These are phyloP conservation scores for Pelochelys cantorii DNA, from an alignment of 2,797 vertebrate species.

Conservation along the genomic window DNA sequence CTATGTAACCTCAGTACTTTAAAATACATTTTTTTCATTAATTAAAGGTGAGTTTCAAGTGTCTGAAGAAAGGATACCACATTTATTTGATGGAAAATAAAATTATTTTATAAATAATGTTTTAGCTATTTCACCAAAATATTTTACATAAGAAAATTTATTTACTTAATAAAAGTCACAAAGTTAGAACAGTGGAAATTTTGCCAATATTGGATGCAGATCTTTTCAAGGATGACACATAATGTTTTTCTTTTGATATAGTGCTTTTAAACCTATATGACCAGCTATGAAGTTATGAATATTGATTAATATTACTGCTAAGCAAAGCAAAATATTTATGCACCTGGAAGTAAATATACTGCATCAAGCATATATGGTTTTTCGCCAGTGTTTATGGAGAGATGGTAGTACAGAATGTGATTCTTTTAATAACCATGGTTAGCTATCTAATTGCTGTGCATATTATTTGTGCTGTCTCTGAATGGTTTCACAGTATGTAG, in stretches of 20 bases:
- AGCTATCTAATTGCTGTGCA: conserved; percentile 58
- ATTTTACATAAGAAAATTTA: conserved; percentile 18
- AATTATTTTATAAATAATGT: conserved; percentile 13
- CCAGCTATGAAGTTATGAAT: conserved; percentile 43
- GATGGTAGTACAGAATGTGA: not conserved
- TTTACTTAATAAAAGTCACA: conserved; percentile 56
- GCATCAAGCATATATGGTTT: not conserved
- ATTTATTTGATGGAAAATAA: conserved; percentile 20
- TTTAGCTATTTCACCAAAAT: conserved; percentile 25
- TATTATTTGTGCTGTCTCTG: conserved; percentile 49
- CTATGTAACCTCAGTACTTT: conserved; percentile 10
- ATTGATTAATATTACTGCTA: conserved; percentile 41
- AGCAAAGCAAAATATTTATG: conserved; percentile 49
- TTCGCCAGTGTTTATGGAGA: conserved; percentile 22
- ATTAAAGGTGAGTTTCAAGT: conserved; percentile 30
- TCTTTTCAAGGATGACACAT: conserved; percentile 45
- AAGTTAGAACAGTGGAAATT: conserved; percentile 26
- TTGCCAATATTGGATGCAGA: not conserved
- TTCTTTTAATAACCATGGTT: conserved; percentile 46
- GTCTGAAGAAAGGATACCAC: not conserved
- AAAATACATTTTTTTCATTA: not conserved
- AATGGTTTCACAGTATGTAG: conserved; percentile 59
- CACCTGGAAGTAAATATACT: conserved; percentile 40
- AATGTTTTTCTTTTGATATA: conserved; percentile 8
- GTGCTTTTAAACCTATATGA: conserved; percentile 20